A percentile compares a stretch with the other conserved stretches of the same genome.
Conservation (phyloP, 2,888 invertebrate genomes). For the Phortica magna region DNA sequence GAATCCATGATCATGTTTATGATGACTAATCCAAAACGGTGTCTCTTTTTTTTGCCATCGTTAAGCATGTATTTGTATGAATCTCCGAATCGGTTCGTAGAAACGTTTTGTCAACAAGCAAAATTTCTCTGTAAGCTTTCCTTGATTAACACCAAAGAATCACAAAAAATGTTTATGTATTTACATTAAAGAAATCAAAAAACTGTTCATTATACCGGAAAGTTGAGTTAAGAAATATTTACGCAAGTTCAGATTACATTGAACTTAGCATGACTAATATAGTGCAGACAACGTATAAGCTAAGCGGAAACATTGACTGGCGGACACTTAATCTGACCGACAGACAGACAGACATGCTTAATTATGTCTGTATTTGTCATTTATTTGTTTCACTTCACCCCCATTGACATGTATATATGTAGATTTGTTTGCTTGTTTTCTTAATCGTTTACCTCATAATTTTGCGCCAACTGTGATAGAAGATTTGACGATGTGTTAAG, state of each 20-base stretch:
- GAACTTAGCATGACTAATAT: constrained; percentile 35
- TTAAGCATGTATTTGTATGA: too few species aligned
- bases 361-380: too few species aligned
- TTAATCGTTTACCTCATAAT: constrained; percentile 69
- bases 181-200: constrained; percentile 36
- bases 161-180: background rate
- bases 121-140: constrained; percentile 18
- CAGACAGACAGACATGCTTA: too few species aligned
- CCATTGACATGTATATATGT: too few species aligned
- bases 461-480: constrained; percentile 59
- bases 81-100: too few species aligned
- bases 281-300: constrained; percentile 27
- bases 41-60: too few species aligned
- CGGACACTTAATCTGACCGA: too few species aligned
- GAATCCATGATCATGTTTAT: too few species aligned
- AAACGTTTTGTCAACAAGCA: background rate
- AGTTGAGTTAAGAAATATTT: constrained; percentile 51
- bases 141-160: background rate
- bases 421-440: constrained; percentile 42
- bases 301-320: too few species aligned
- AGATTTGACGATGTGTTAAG: constrained; percentile 56
- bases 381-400: too few species aligned
- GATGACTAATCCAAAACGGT: too few species aligned
- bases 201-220: constrained; percentile 52
- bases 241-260: background rate